These are phyloP conservation scores for Leptodactylus fuscus DNA, from an alignment of 2,113 vertebrate species.

Conservation along the genomic window DNA sequence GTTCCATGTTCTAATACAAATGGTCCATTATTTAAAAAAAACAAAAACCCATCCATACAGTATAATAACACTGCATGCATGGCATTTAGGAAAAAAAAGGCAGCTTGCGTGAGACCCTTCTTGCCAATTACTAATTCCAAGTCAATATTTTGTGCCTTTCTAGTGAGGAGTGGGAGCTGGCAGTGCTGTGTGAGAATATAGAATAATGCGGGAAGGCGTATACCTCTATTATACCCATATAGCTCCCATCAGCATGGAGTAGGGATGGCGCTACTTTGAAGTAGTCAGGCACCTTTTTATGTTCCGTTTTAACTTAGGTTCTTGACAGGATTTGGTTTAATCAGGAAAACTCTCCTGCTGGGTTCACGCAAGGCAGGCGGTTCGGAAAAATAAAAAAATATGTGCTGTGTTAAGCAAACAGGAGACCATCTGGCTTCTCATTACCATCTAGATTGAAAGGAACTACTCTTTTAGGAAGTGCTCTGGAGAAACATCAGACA, in stretches of 20 bases:
- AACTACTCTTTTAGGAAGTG: conserved; percentile 46
- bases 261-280: conserved; percentile 36
- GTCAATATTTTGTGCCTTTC: conserved; percentile 39
- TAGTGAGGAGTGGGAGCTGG: conserved; percentile 23
- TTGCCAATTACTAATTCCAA: conserved; percentile 44
- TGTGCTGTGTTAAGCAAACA: conserved; percentile 55
- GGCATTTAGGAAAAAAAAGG: background rate
- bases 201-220: conserved; percentile 24
- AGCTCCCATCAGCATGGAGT: conserved; percentile 42
- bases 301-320: conserved; percentile 23
- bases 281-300: conserved; percentile 35
- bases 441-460: conserved; percentile 48
- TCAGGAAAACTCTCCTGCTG: conserved; percentile 45
- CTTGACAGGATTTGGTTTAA: conserved; percentile 42
- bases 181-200: conserved; percentile 17
- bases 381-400: conserved; percentile 11
- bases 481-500: conserved; percentile 35
- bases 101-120: conserved; percentile 14
- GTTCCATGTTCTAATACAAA: background rate
- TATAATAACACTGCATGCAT: background rate
- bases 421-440: conserved; percentile 53
- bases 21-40: background rate
- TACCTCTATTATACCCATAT: conserved; percentile 25
- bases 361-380: conserved; percentile 25
- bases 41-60: background rate